A percentile compares a stretch with the other conserved stretches of the same genome.
phyloP scores from a whole-genome alignment of 1,140 invertebrate genomes.

The Papilio glaucus region DNA sequence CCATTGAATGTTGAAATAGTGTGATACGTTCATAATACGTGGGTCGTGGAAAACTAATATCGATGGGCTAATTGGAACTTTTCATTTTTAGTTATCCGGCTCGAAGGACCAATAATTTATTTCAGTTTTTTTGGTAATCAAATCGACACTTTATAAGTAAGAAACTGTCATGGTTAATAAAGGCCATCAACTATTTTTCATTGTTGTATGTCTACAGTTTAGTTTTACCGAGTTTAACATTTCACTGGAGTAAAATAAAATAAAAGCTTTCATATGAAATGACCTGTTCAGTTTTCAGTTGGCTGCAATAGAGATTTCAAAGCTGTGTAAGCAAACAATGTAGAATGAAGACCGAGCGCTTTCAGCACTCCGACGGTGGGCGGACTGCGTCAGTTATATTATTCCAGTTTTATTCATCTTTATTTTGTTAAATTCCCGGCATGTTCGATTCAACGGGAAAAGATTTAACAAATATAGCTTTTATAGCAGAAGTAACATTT shows the following conservation, averaged over 20 bases:
- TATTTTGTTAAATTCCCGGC: neutral
- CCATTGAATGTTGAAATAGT: neutral
- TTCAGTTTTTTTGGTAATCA: too few relatives aligned
- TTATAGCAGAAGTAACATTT: neutral
- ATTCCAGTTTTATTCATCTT: neutral
- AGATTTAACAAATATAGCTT: neutral
- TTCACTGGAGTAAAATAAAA: neutral
- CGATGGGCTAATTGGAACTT: neutral
- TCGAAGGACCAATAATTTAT: neutral
- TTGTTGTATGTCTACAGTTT: neutral
- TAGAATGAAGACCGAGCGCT: conserved; percentile 13
- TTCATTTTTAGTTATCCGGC: neutral
- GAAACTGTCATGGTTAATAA: neutral
- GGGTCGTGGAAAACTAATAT: neutral
- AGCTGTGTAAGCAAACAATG: conserved; percentile 14
- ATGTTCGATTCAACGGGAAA: neutral
- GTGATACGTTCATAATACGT: neutral
- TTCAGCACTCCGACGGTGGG: neutral
- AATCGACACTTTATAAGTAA: too few relatives aligned
- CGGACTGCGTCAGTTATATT: neutral
- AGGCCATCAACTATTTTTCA: neutral
- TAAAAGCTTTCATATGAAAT: conserved; percentile 1
- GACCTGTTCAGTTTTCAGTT: conserved; percentile 5
- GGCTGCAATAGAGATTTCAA: conserved; percentile 26
- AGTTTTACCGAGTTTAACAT: neutral